Base-by-base conservation (phyloP, 2,888 invertebrate genomes). In the Fragum fragum region DNA sequence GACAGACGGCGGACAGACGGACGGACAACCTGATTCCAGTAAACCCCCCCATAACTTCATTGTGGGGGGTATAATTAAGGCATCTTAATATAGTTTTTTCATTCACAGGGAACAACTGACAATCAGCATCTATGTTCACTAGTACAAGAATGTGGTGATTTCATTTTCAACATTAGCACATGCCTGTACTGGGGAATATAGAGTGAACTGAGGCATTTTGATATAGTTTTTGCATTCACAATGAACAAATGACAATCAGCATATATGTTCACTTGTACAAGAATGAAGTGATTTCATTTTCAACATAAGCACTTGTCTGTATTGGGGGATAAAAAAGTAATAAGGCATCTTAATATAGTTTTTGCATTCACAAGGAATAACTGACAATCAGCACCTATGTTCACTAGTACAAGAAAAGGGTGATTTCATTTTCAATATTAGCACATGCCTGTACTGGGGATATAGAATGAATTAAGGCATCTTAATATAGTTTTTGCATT, bases 361-460 rank as follows among this genome's bases (percentile, higher is more conserved):
- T 9, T 39, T n/a, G n/a, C n/a, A n/a, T n/a, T n/a, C n/a, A n/a
- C n/a, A n/a, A n/a, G n/a, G n/a, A n/a, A n/a, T n/a, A n/a, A n/a
- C n/a, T n/a, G n/a, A n/a, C n/a, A n/a, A 52, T 5, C 52, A 21
- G 21, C 57, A 6, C 23, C 57, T 57, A 28, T 57, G 57, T 57
- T 57, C 3, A 2, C n/a, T 23, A 21, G 57, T 57, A 57, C 57
- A 57, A 7, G 14, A 57, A 23, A 9, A 23, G 11, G 26, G 23
- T 68, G 14, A 68, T 68, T n/a, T 39, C 3, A 42, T 7, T 42
- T 28, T n/a, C 3, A 7, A 26, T 14, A 57, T 57, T 57, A 57
- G 57, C 57, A 57, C 57, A 57, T 57, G 57, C 26, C 3, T 57
- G 57, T 57, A 57, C 57, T 57, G 57, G 57, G 57, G 23, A 57